Percentiles rank a stretch among this genome's conserved stretches.
Conservation (phyloP, 64 coral and sea anemone genomes). For the Montipora foliosa region DNA sequence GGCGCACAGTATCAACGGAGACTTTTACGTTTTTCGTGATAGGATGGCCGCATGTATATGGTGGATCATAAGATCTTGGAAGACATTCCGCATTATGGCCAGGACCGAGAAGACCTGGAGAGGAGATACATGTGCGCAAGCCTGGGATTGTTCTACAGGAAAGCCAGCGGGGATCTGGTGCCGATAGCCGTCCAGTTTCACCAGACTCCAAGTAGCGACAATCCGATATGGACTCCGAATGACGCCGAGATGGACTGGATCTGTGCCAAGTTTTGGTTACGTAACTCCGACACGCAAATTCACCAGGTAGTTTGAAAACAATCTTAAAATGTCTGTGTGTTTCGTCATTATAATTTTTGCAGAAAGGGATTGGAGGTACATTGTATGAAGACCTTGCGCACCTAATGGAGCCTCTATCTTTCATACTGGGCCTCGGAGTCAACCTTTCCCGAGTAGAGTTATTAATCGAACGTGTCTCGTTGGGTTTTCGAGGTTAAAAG, state of each 20-base stretch:
- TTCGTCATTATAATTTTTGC: too few species aligned
- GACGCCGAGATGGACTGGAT: conserved; percentile 83
- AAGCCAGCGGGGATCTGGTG: conserved; percentile 63
- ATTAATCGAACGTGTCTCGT: too few species aligned
- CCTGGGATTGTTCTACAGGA: conserved; percentile 70
- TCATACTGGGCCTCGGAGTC: too few species aligned
- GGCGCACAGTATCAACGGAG: too few species aligned
- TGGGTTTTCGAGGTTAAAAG: too few species aligned
- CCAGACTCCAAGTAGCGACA: conserved; percentile 46
- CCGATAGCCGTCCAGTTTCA: conserved; percentile 84
- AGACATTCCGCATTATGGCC: conserved; percentile 70
- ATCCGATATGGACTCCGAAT: conserved; percentile 92
- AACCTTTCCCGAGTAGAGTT: too few species aligned
- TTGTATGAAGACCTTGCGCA: too few species aligned
- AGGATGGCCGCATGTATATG: conserved; percentile 86
- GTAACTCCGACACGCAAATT: conserved; percentile 75
- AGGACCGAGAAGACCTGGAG: conserved; percentile 38
- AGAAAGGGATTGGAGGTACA: too few species aligned
- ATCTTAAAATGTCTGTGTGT: too few species aligned
- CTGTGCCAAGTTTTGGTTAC: conserved; percentile 83
- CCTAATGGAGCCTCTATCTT: too few species aligned
- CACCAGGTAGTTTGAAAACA: conserved; percentile 66
- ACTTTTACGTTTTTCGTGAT: neutral
- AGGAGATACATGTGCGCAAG: conserved; percentile 76
- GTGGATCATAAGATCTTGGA: conserved; percentile 74